These are phyloP conservation scores for Lasaia peninsularis DNA, from an alignment of 1,140 invertebrate genomes.

Conservation along the genomic window DNA sequence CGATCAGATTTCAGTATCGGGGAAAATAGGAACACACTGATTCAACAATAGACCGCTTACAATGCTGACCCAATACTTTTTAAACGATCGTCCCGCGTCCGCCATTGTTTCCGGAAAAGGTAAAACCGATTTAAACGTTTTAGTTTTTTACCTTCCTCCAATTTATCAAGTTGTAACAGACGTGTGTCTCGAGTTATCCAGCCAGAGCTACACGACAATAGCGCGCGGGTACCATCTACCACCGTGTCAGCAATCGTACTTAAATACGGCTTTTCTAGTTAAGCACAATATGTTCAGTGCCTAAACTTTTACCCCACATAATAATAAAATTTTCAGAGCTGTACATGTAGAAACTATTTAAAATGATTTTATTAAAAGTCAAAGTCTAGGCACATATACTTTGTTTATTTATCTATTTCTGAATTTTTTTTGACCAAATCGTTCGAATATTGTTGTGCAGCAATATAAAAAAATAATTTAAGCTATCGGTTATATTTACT, in stretches of 20 bases:
- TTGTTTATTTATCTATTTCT: too few relatives aligned
- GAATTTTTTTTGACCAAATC: too few relatives aligned
- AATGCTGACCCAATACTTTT: constrained; percentile 24
- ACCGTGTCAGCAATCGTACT: constrained; percentile 48
- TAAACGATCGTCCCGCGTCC: constrained; percentile 21
- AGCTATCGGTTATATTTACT: too few relatives aligned
- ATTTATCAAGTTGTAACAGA: constrained; percentile 56
- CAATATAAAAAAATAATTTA: too few relatives aligned
- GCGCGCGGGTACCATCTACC: constrained; percentile 34
- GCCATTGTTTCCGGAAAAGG: constrained; percentile 21
- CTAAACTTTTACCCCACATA: too few relatives aligned
- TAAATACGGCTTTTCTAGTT: constrained; percentile 28
- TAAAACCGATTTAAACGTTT: constrained; percentile 32
- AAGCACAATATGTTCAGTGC: background rate
- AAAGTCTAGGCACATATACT: too few relatives aligned
- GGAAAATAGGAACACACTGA: constrained; percentile 9
- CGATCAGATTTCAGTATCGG: constrained; percentile 10
- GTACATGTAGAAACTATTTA: too few relatives aligned
- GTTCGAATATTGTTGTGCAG: too few relatives aligned
- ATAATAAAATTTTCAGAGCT: too few relatives aligned
- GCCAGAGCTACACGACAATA: constrained; percentile 46
- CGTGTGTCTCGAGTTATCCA: constrained; percentile 45
- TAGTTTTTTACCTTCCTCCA: constrained; percentile 40
- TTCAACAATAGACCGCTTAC: constrained; percentile 21
- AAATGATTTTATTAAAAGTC: too few relatives aligned